phyloP scores from a whole-genome alignment of 2,113 vertebrate species.

The Carassius gibelio region DNA sequence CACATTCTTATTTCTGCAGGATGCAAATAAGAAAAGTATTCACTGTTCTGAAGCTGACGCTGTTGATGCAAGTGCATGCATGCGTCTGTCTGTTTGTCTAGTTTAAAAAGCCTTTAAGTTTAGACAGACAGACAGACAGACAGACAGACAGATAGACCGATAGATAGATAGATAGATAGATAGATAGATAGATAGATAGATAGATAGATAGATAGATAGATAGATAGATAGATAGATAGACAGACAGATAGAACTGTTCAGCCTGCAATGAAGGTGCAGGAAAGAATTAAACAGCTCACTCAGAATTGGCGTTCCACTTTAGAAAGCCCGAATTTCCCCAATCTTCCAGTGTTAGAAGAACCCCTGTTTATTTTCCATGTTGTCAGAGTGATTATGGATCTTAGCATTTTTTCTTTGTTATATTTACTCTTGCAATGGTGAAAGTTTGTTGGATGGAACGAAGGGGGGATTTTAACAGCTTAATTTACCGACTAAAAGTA shows the following conservation, averaged over 20 bases:
- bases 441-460: conserved; percentile 33
- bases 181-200: neutral
- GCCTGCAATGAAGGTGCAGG: neutral
- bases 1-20: neutral
- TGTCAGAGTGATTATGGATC: conserved; percentile 51
- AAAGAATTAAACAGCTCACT: conserved; percentile 33
- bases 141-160: neutral
- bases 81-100: too few species aligned
- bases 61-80: neutral
- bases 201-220: neutral
- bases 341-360: conserved; percentile 38
- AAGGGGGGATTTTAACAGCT: conserved; percentile 41
- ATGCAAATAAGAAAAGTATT: neutral
- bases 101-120: neutral
- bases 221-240: neutral
- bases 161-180: neutral
- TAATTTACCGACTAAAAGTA: conserved; percentile 37
- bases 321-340: conserved; percentile 31
- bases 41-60: neutral
- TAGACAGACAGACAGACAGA: neutral
- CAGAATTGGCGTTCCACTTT: conserved; percentile 8
- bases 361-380: conserved; percentile 42
- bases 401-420: conserved; percentile 48
- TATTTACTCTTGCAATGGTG: conserved; percentile 45
- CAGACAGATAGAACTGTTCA: neutral